Evolutionary conservation across 2,888 invertebrate genomes (phyloP), one percentile per base, ranked within the genome.

Genomic region (Ligdia adustata): DNA sequence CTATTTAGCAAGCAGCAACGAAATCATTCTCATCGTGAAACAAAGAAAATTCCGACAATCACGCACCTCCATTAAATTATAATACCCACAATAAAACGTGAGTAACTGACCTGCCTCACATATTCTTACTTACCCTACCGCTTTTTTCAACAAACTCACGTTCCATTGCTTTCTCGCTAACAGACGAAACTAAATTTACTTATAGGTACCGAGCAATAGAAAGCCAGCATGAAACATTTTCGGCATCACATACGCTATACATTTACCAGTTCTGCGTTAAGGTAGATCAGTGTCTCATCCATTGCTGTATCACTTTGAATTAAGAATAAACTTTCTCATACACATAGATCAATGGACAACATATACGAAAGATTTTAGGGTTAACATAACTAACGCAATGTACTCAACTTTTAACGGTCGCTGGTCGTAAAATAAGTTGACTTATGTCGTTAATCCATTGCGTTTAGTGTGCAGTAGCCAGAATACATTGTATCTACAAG

Each of bases 381-480:
- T n/a, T n/a, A n/a, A n/a, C n/a, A n/a, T n/a, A 26, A 49, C 47
- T 46, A 57, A 48, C 50, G 60, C 60, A 55, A 58, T 64, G 56
- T 62, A 71, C 72, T 74, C 67, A 69, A 69, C 68, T 75, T 75
- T 74, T 74, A 72, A 67, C 70, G 63, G 66, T 66, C 58, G 33
- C 16, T 9, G 39, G 72, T 64, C 73, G 73, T 80, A 81, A 81
- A 81, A 75, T 66, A 67, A 70, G 76, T 76, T 70, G 73, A 75
- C 72, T 75, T 72, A 62, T 61, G 79, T 74, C 80, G 82, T 82
- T 82, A 80, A 79, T 78, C 74, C 75, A 75, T 77, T 79, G 77
- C 76, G 71, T 75, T 77, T 69, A 70, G 64, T 60, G 65, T 63
- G 49, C 64, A 69, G 73, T 67, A 72, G 64, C 59, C 57, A 47